Base-by-base conservation (phyloP, 1,140 invertebrate species). In the Ips nitidus region DNA sequence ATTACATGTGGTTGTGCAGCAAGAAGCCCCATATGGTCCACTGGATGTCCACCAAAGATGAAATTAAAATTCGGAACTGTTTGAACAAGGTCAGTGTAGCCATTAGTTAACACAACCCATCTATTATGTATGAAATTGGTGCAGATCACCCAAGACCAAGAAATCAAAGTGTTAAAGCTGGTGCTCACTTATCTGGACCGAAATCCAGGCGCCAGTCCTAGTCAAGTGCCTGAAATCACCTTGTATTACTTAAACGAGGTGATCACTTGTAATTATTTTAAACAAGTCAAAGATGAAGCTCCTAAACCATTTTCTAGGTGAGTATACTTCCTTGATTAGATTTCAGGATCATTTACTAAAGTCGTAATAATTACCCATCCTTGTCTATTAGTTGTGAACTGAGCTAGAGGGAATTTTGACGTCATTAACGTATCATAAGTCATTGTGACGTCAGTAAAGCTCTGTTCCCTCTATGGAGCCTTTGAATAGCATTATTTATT, bases 1-100 rank as follows among this genome's bases (percentile, higher is more conserved):
- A 75, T 22, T 77, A 77, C 39, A 75, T 67, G 59, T 77, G 76
- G 76, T 67, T 77, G n/a, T 74, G 71, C 53, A 76, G 69, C 52
- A 77, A 75, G 57, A 73, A 73, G 53, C 52, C 66, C 22, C 57
- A 73, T 2, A 61, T 74, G 47, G 61, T 73, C 7, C 60, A 71
- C 50, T 76, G 71, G 69, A 74, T 77, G 67, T 74, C 74, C 3
- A 70, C 70, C 1, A 75, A 64, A 55, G 73, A 77, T 52, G 75
- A 77, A 68, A 70, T 72, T 45, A 71, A 73, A 69, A 74, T 77
- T n/a, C 61, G 74, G n/a, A 71, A 71, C 43, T 70, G 56, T 59
- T 69, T 77, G 52, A 73, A 50, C 8, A 75, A 74, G 60, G 75
- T 77, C 72, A 53, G 52, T 39, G 53, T 41, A 41, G 40, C 38